Conservation (phyloP, 2,888 invertebrate genomes). For the Apamea anceps region DNA sequence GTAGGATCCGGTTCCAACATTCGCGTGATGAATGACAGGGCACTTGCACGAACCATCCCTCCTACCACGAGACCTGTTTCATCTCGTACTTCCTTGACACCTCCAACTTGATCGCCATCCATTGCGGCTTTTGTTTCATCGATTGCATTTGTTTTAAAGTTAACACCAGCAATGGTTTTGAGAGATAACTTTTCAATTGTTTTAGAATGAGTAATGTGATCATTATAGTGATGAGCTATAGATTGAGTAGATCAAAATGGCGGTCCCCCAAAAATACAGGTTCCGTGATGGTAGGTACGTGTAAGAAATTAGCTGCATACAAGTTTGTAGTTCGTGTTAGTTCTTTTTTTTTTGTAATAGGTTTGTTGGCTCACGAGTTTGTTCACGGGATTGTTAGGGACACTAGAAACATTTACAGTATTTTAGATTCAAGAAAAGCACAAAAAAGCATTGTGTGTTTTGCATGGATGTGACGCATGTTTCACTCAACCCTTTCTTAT, state of each 20-base stretch:
- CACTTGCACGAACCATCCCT: slow-evolving; percentile 80
- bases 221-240: slow-evolving; percentile 82
- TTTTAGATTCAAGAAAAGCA: not conserved
- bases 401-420: not conserved
- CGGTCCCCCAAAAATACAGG: slow-evolving; percentile 87
- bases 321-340: slow-evolving; percentile 48
- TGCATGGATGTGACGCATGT: too few species aligned
- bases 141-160: not conserved
- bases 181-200: not conserved
- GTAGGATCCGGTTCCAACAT: slow-evolving; percentile 85
- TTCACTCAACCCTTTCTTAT: too few species aligned
- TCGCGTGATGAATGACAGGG: slow-evolving; percentile 88
- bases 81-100: slow-evolving; percentile 59
- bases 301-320: slow-evolving; percentile 80
- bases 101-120: slow-evolving; percentile 56
- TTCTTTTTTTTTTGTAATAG: slow-evolving; percentile 36
- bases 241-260: slow-evolving; percentile 87
- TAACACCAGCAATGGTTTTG: slow-evolving; percentile 64
- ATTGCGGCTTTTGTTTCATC: slow-evolving; percentile 64
- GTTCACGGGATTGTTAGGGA: not conserved
- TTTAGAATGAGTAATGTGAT: slow-evolving; percentile 64
- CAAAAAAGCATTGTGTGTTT: too few species aligned
- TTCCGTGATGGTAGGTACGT: slow-evolving; percentile 80
- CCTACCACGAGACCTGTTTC: slow-evolving; percentile 67
- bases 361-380: slow-evolving; percentile 27